phyloP scores from a whole-genome alignment of 2,888 invertebrate species.

The Trichogramma evanescens region DNA sequence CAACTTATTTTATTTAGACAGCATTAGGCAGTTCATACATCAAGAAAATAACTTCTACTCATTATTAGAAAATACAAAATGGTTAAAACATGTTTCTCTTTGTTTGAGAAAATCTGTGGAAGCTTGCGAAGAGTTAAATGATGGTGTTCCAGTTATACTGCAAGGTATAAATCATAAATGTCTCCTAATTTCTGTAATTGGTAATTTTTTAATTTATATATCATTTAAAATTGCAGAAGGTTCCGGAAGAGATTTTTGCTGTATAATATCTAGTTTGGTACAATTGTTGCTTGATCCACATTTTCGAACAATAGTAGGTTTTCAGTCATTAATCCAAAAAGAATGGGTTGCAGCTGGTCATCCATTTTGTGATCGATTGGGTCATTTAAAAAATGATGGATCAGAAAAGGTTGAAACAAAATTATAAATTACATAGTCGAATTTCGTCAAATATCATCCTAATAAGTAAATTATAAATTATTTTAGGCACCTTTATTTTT shows the following conservation, averaged over 20 bases:
- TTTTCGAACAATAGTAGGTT: conserved; percentile 75
- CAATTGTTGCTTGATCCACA: conserved; percentile 82
- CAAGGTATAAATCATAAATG: conserved; percentile 57
- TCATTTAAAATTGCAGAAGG: conserved; percentile 49
- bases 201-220: background rate
- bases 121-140: conserved; percentile 60
- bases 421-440: background rate
- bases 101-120: conserved; percentile 69
- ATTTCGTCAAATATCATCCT: background rate
- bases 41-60: conserved; percentile 79
- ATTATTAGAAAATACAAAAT: conserved; percentile 71
- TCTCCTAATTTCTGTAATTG: background rate
- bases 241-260: conserved; percentile 81
- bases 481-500: conserved; percentile 78
- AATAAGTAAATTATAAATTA: conserved; percentile 11
- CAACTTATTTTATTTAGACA: conserved; percentile 37
- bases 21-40: conserved; percentile 51
- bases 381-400: conserved; percentile 59
- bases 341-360: conserved; percentile 94
- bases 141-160: conserved; percentile 70
- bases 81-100: conserved; percentile 74
- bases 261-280: conserved; percentile 77
- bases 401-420: conserved; percentile 47
- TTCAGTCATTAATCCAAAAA: conserved; percentile 85
- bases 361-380: conserved; percentile 72